Base-by-base conservation (phyloP, 2,113 vertebrate genomes). In the Holacanthus passer region DNA sequence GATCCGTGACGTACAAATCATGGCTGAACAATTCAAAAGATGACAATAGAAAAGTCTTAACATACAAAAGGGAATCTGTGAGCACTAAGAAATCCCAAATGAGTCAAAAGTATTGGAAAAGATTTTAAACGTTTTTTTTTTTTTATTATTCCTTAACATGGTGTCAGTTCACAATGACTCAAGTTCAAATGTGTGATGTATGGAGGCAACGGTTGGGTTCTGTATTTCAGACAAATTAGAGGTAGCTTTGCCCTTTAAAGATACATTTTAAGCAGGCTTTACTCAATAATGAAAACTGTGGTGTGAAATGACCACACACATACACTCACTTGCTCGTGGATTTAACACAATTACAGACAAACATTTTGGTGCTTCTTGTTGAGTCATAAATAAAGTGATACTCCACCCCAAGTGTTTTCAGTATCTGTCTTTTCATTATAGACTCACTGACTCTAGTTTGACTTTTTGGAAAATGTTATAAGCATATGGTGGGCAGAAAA, bases 21-120 rank as follows among this genome's bases (percentile, higher is more conserved):
- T 53, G 53, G 43, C 29, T 39, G 59, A 70, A 47, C 60, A 29
- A 60, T 72, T 47, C 69, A 69, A 86, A 90, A 81, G 67, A 56
- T 52, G 64, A 63, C 39, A n/a, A 70, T 88, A 87, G 73, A 93
- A 89, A 92, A 89, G 63, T 64, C 70, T 74, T 19, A 27, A 73
- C 60, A 65, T 83, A 88, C 52, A 87, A 91, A 87, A 85, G 73
- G 79, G 59, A 81, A 77, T 27, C 55, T 17, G 17, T 48, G 50
- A 79, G 59, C 56, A 56, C 47, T 68, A 62, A 50, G 32, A 79
- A 60, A 73, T 83, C 55, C 43, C 19, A 39, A 69, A 75, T 60
- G 20, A 81, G 58, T 73, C 50, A 50, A 68, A 31, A 55, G 27
- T 27, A 7, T 0, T 77, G 45, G 5, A 66, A 63, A 56, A 63